Percentiles rank a stretch among this genome's conserved stretches.
Evolutionary conservation across 2,113 vertebrate genomes (phyloP).

Genomic region (Astur gentilis): DNA sequence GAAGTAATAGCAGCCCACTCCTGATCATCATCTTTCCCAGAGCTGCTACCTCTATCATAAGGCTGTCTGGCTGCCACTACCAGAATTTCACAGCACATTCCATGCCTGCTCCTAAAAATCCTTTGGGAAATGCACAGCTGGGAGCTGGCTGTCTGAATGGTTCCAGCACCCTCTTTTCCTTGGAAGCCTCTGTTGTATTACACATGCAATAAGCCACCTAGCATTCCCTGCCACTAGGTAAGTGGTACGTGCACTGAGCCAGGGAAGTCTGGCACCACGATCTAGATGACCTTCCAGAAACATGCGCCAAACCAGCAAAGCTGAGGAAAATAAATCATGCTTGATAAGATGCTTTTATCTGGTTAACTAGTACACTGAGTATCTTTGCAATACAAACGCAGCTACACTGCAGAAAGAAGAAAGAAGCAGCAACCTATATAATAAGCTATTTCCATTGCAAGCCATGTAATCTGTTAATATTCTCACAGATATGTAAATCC

Average conservation of each 20-base stretch:
- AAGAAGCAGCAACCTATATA: background rate
- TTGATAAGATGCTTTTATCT: background rate
- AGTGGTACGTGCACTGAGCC: background rate
- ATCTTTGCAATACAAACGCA: background rate
- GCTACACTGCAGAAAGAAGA: background rate
- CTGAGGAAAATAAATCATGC: background rate
- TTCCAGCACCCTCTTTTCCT: background rate
- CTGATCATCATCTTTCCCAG: background rate
- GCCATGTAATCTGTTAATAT: background rate
- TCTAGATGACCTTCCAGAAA: background rate
- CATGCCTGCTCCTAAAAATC: background rate
- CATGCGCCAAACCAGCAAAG: background rate
- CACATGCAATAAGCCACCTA: background rate
- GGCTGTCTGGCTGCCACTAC: background rate
- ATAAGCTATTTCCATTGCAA: background rate
- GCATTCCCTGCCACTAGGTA: background rate
- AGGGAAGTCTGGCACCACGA: background rate
- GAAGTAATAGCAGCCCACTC: background rate
- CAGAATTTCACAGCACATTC: slow-evolving; percentile 38
- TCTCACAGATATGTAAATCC: background rate
- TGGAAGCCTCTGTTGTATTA: background rate
- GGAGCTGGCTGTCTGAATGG: background rate
- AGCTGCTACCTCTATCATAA: background rate
- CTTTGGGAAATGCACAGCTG: background rate
- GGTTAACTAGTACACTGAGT: background rate